Evolutionary conservation across 2,888 invertebrate species (phyloP), one percentile per base, ranked within the genome.

Genomic region (Ecliptopera silaceata): DNA sequence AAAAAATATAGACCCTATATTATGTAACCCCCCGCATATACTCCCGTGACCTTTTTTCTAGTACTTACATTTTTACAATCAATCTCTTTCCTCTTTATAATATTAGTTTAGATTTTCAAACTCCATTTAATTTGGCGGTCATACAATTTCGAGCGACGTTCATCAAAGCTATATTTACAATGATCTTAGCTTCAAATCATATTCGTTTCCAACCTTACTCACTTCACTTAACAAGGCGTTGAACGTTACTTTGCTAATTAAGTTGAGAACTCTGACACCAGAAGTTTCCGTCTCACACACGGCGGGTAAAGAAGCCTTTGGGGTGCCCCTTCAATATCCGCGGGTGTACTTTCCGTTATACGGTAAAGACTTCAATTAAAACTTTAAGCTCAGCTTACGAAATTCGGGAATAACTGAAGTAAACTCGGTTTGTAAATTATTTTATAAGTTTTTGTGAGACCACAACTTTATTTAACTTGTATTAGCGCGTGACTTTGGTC

Each of bases 351-450:
- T 60, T 59, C 59, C 50, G 42, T 57, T 60, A 58, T 31, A 56
- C 41, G 42, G 51, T 34, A 56, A 65, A 60, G 65, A 63, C 60
- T 65, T 65, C 65, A 56, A 59, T 54, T 59, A 54, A 46, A 59
- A 63, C 31, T 53, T 53, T 42, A 62, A 60, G 63, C 63, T 61
- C 51, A 51, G 39, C 55, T 49, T 63, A 59, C 59, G 61, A 52
- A 44, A 44, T 49, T 49, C 32, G 44, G 39, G 32, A 57, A 47
- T 47, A 20, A 20, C 29, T 47, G 10, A 20, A 39, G 31, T 18
- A n/a, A 20, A 47, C 47, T 18, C 43, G 31, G 29, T 20, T 36
- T 34, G 38, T 48, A 48, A 48, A 48, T 48, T 49, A 17, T 17
- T 42, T 17, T 32, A 31, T 39, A 17, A 15, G 18, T 22, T 12